Evolutionary conservation across 2,888 invertebrate genomes (phyloP), one percentile per base, ranked within the genome.

Genomic region (Heliconius aoede): DNA sequence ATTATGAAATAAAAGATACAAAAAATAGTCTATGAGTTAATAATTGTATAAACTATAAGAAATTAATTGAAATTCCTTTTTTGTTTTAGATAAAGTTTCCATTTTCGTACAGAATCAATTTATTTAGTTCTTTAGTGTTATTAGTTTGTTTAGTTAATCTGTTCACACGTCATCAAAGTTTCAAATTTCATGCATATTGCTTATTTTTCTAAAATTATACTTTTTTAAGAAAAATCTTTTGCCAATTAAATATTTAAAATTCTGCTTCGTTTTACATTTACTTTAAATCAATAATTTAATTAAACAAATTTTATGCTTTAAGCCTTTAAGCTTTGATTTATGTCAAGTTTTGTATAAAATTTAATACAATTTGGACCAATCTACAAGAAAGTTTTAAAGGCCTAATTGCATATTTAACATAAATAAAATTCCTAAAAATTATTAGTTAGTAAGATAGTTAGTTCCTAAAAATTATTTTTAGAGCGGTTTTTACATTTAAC

Each of bases 321-420:
- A 5, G 26, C 24, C 26, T 8, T 46, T 18, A 58, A n/a, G n/a
- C 9, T 8, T 58, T 24, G 18, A 60, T 1, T 60, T 60, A 5
- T 26, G 15, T 7, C 15, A 60, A 26, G 5, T 26, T 26, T 26
- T 26, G 24, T 26, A 26, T 26, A 13, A 26, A 26, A 60, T 26
- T 24, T 4, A 26, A 60, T 26, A 26, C 13, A 26, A 5, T 83
- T 83, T 82, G 72, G 76, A 83, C 80, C 84, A 83, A 83, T 84
- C 78, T 77, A 79, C 75, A 80, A 26, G 65, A 21, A 15, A 40
- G 21, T 24, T 24, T 65, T n/a, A 76, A 79, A 80, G 76, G 64
- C 36, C 3, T 81, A 73, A 78, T 77, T n/a, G 40, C 65, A 68
- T 36, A 55, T 64, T 32, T 21, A 46, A 13, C 5, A 62, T 32